These are phyloP conservation scores for Diorhabda elongata DNA, from an alignment of 1,140 invertebrate genomes.

Conservation along the genomic window DNA sequence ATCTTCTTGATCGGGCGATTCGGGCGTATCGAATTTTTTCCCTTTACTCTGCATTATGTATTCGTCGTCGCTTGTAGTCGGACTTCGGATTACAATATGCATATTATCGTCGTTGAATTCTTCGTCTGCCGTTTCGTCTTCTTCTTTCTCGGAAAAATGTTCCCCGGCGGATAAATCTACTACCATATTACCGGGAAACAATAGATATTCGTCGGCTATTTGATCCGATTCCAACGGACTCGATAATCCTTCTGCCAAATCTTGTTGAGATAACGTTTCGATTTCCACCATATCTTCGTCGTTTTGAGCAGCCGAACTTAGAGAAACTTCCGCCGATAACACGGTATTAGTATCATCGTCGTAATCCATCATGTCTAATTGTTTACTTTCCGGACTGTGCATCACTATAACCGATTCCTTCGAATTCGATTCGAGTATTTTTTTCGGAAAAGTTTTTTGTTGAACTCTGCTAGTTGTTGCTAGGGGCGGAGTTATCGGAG, in stretches of 20 bases:
- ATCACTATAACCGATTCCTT: constrained; percentile 41
- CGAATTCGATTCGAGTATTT: constrained; percentile 29
- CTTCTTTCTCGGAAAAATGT: constrained; percentile 56
- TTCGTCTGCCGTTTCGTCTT: constrained; percentile 41
- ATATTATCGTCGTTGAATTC: constrained; percentile 49
- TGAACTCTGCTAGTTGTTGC: constrained; percentile 32
- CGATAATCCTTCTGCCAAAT: constrained; percentile 53
- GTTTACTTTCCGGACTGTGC: constrained; percentile 45
- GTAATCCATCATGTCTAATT: constrained; percentile 55
- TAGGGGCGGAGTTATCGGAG: constrained; percentile 53
- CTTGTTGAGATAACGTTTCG: constrained; percentile 54
- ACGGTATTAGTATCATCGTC: constrained; percentile 59
- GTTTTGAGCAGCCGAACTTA: constrained; percentile 55
- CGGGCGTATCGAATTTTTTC: constrained; percentile 46
- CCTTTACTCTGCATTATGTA: constrained; percentile 40
- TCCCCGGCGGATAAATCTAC: constrained; percentile 57
- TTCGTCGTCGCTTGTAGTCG: constrained; percentile 45
- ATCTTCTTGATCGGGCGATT: constrained; percentile 55
- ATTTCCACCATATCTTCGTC: constrained; percentile 59
- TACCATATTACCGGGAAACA: constrained; percentile 59
- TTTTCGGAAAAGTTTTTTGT: constrained; percentile 36
- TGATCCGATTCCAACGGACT: constrained; percentile 57
- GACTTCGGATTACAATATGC: constrained; percentile 43
- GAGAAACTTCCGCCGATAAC: constrained; percentile 56
- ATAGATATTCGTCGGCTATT: constrained; percentile 57